phyloP scores from a whole-genome alignment of 1,140 invertebrate genomes.

The Drosophila parvula region DNA sequence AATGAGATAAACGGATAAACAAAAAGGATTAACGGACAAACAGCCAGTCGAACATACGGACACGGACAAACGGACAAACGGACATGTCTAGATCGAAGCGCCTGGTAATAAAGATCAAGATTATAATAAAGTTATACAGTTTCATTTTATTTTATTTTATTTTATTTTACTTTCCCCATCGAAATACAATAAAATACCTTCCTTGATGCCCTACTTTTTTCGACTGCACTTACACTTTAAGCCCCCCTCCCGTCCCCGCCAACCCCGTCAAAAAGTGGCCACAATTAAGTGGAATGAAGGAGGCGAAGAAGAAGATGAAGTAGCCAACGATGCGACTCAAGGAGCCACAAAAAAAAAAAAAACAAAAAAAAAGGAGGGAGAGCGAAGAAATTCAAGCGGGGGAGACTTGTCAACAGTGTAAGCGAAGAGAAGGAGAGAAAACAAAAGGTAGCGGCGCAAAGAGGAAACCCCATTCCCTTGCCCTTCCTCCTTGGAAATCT shows the following conservation, averaged over 20 bases:
- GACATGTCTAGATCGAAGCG: not conserved
- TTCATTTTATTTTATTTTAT: too few relatives aligned
- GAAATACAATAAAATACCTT: not conserved
- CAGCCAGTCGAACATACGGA: too few relatives aligned
- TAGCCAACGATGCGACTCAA: constrained; percentile 33
- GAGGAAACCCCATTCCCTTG: constrained; percentile 1
- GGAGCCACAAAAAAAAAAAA: constrained; percentile 13
- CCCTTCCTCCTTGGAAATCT: constrained; percentile 2
- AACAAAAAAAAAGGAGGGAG: not conserved
- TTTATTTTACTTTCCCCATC: too few relatives aligned
- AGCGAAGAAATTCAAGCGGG: constrained; percentile 3
- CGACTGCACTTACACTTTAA: constrained; percentile 4
- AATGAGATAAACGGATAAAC: too few relatives aligned
- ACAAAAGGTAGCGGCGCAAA: constrained; percentile 10
- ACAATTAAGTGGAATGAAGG: constrained; percentile 44
- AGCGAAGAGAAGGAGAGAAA: constrained; percentile 6
- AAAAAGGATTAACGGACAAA: too few relatives aligned
- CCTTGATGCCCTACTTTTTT: not conserved
- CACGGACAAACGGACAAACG: too few relatives aligned
- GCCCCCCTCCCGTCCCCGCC: not conserved
- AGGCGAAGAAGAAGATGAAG: constrained; percentile 33
- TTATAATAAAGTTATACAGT: not conserved
- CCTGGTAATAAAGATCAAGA: not conserved
- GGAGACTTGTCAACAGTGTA: constrained; percentile 36
- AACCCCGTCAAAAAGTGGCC: constrained; percentile 23